phyloP scores from a whole-genome alignment of 92 coral and sea anemone species.

The Phenganax subtilis region DNA sequence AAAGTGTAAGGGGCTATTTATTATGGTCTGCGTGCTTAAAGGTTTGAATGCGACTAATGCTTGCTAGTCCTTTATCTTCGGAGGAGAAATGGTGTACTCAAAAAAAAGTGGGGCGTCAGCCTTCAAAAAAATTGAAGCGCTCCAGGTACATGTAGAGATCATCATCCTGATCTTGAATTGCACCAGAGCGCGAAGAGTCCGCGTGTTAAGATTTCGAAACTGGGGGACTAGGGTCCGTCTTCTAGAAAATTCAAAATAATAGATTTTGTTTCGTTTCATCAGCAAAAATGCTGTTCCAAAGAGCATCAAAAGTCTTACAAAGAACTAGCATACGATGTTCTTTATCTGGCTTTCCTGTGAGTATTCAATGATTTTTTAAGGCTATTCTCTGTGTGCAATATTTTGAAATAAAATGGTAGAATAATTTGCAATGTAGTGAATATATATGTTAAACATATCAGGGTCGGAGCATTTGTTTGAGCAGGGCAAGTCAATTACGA shows the following conservation, averaged over 20 bases:
- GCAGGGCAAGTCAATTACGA: neutral
- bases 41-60: too few species aligned
- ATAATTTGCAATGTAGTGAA: neutral
- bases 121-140: too few species aligned
- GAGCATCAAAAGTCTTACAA: conserved; percentile 36
- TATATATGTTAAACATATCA: neutral
- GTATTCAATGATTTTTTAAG: neutral
- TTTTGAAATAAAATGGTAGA: neutral
- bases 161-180: neutral
- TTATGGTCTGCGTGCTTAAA: too few species aligned
- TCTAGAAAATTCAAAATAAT: neutral
- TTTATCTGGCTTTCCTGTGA: conserved; percentile 17
- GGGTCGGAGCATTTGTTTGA: conserved; percentile 27
- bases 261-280: neutral
- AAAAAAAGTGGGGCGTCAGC: too few species aligned
- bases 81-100: too few species aligned
- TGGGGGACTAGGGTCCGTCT: conserved; percentile 13
- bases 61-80: too few species aligned
- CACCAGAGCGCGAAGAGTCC: neutral
- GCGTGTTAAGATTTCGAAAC: neutral
- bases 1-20: too few species aligned
- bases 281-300: conserved; percentile 40
- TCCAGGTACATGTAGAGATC: too few species aligned
- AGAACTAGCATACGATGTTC: conserved; percentile 16
- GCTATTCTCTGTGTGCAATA: neutral